Evolutionary conservation across 2,888 invertebrate species (phyloP).

Genomic region (Hedya salicella): DNA sequence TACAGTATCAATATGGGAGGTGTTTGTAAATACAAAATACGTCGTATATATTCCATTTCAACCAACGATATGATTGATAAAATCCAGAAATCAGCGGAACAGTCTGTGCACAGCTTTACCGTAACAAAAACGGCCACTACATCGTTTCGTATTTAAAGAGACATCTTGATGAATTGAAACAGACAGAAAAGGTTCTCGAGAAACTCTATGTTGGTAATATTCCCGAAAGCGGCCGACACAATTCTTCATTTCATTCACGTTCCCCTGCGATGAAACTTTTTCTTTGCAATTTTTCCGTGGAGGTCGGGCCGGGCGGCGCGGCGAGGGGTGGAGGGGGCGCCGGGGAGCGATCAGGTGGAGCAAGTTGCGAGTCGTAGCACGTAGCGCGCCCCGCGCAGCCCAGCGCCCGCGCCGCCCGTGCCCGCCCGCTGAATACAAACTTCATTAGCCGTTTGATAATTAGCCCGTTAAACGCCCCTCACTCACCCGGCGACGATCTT

Average conservation of each 20-base stretch:
- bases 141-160: slow-evolving; percentile 53
- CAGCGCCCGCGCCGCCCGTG: slow-evolving; percentile 55
- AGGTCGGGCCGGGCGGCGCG: slow-evolving; percentile 74
- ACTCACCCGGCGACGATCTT: slow-evolving; percentile 71
- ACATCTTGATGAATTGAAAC: slow-evolving; percentile 76
- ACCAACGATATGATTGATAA: slow-evolving; percentile 1
- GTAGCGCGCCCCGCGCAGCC: slow-evolving; percentile 63
- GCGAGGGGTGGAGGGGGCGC: slow-evolving; percentile 63
- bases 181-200: slow-evolving; percentile 77
- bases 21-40: too few species aligned
- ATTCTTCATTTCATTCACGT: slow-evolving; percentile 85
- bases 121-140: slow-evolving; percentile 39
- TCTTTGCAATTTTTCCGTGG: slow-evolving; percentile 84
- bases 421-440: slow-evolving; percentile 84
- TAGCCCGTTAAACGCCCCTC: slow-evolving; percentile 84
- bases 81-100: slow-evolving; percentile 24
- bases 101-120: slow-evolving; percentile 38
- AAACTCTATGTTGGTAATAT: slow-evolving; percentile 80
- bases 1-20: too few species aligned
- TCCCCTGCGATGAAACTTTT: slow-evolving; percentile 84
- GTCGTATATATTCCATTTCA: too few species aligned
- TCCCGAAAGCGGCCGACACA: slow-evolving; percentile 81
- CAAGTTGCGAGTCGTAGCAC: slow-evolving; percentile 79
- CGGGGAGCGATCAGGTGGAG: slow-evolving; percentile 74
- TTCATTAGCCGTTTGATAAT: slow-evolving; percentile 86